Base-by-base conservation (phyloP, 2,888 invertebrate species). In the Agonopterix arenella region DNA sequence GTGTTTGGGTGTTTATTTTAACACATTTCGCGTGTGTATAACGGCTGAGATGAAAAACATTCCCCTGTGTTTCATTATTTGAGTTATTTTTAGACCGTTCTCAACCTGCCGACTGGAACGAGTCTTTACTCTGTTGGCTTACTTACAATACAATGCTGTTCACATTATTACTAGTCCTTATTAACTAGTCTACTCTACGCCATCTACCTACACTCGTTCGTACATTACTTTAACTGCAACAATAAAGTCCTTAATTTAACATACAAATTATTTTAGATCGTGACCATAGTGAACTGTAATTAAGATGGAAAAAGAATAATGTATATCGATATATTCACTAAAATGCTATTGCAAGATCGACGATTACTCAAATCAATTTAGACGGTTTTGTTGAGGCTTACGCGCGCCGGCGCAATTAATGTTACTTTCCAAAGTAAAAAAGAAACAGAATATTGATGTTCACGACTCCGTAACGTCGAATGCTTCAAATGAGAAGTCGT, bases 21-120 rank as follows among this genome's bases (percentile, higher is more conserved):
- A 84, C 88, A 83, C 84, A 84, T 84, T 89, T 88, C 72, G 89
- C 88, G 80, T 79, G 75, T 77, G 79, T 83, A 76, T 82, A 88
- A 84, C 84, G 76, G 73, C 72, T 68, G 84, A 84, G 88, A 88
- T 86, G 86, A 86, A 86, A 86, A 86, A 88, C 89, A 89, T 84
- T 86, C 82, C 80, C 89, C 86, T 80, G 85, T 75, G 83, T 84
- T 86, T 88, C 84, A 86, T 86, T 86, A 84, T 85, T 84, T 77
- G 73, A 72, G 78, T 73, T 89, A 89, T 86, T 84, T 88, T 84
- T 88, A 89, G 83, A 76, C 72, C 67, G 69, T 76, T 77, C 73
- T 80, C 82, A 85, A 86, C 85, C 86, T 86, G 86, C 80, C 68
- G 70, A 67, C 69, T 78, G 78, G 76, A 72, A 75, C 76, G 72